Percentiles rank a stretch among this genome's conserved stretches.
Conservation (phyloP, 2,113 vertebrate species). For the Lathamus discolor region DNA sequence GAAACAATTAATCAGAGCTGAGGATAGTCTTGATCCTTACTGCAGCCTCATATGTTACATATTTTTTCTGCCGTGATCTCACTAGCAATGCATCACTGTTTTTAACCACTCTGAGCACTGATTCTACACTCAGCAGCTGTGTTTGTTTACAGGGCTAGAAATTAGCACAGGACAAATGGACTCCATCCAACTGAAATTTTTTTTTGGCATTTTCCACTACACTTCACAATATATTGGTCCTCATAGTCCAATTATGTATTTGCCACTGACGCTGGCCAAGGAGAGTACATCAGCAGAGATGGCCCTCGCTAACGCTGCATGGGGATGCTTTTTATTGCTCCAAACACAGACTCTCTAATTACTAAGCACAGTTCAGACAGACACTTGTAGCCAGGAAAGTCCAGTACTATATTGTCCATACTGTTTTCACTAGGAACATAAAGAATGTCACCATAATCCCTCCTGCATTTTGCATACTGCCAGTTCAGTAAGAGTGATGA, state of each 20-base stretch:
- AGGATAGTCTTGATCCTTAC: slow-evolving; percentile 7
- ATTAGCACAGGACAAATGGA: slow-evolving; percentile 71
- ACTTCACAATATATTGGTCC: slow-evolving; percentile 71
- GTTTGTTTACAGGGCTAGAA: slow-evolving; percentile 81
- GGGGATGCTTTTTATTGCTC: neutral
- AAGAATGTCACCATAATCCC: neutral
- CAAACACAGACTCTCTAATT: neutral
- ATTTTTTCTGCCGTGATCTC: slow-evolving; percentile 63
- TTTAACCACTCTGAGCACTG: slow-evolving; percentile 66
- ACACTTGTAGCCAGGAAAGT: neutral
- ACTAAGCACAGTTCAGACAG: neutral
- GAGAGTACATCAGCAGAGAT: slow-evolving; percentile 2
- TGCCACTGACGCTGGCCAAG: slow-evolving; percentile 40
- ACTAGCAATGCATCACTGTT: slow-evolving; percentile 66
- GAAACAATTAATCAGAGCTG: slow-evolving; percentile 48
- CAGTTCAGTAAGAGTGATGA: neutral
- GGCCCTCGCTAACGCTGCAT: neutral
- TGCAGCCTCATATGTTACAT: slow-evolving; percentile 19
- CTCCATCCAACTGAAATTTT: slow-evolving; percentile 62
- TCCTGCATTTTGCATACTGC: neutral
- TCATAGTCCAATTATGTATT: slow-evolving; percentile 63
- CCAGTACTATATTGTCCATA: neutral
- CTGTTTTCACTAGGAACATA: neutral
- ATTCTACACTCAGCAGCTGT: slow-evolving; percentile 78
- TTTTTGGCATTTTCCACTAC: slow-evolving; percentile 67